Evolutionary conservation across 2,888 invertebrate species (phyloP).

Genomic region (Bedellia somnulentella): DNA sequence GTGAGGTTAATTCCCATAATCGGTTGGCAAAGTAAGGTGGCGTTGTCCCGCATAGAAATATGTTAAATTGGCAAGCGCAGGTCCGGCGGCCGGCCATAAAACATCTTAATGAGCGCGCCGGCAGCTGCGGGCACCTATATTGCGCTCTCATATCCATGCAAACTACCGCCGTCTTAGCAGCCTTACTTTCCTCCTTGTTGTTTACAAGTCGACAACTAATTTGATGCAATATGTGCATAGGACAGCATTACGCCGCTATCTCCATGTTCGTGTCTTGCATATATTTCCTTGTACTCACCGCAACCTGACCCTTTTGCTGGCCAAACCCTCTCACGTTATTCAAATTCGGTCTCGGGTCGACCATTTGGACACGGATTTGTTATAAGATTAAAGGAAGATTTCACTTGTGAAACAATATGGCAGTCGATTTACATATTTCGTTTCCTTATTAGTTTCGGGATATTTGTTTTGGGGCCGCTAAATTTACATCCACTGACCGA

Average conservation of each 20-base stretch:
- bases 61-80: slow-evolving; percentile 58
- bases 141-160: slow-evolving; percentile 62
- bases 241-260: slow-evolving; percentile 57
- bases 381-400: slow-evolving; percentile 65
- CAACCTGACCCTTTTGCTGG: slow-evolving; percentile 40
- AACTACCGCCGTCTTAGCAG: slow-evolving; percentile 57
- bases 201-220: slow-evolving; percentile 62
- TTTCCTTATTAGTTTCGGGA: slow-evolving; percentile 62
- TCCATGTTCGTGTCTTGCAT: slow-evolving; percentile 58
- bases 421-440: slow-evolving; percentile 61
- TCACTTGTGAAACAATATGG: slow-evolving; percentile 63
- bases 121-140: slow-evolving; percentile 58
- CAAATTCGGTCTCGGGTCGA: slow-evolving; percentile 51
- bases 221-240: slow-evolving; percentile 64
- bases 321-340: slow-evolving; percentile 43
- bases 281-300: slow-evolving; percentile 43
- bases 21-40: slow-evolving; percentile 58
- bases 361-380: slow-evolving; percentile 63
- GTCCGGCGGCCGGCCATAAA: slow-evolving; percentile 59
- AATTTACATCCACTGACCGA: slow-evolving; percentile 62
- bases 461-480: slow-evolving; percentile 58
- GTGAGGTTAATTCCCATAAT: slow-evolving; percentile 57
- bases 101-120: slow-evolving; percentile 62
- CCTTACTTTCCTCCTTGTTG: slow-evolving; percentile 52
- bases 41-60: slow-evolving; percentile 59